Evolutionary conservation across 2,888 invertebrate genomes (phyloP).

Genomic region (Geophilus truncorum): DNA sequence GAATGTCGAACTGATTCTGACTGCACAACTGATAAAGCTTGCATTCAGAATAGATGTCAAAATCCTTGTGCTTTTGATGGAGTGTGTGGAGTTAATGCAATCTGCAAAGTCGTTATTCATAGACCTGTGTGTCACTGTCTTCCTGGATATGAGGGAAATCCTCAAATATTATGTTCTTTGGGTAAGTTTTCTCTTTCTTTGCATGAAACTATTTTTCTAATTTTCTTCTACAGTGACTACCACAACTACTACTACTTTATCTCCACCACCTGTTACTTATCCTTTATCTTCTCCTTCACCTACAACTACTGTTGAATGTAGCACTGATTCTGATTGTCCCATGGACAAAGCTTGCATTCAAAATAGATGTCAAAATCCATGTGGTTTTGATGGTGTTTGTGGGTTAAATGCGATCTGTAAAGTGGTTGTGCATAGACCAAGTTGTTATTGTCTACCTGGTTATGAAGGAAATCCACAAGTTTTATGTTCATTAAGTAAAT

Average conservation of each 20-base stretch:
- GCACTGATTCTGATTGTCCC: conserved; percentile 76
- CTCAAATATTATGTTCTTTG: conserved; percentile 38
- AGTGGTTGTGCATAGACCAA: conserved; percentile 74
- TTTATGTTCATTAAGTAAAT: no score
- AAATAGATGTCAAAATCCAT: conserved; percentile 80
- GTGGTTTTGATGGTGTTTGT: conserved; percentile 61
- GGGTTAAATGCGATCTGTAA: conserved; percentile 79
- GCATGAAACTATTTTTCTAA: not conserved
- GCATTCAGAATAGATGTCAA: conserved; percentile 74
- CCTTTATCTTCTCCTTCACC: no score
- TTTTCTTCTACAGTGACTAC: not conserved
- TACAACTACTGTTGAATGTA: conserved; percentile 58
- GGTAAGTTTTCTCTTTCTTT: conserved; percentile 34
- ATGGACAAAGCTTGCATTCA: conserved; percentile 78
- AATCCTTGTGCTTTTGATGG: conserved; percentile 72
- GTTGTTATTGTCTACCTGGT: conserved; percentile 65
- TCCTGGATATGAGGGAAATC: conserved; percentile 40
- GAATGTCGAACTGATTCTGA: conserved; percentile 79
- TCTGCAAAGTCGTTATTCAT: conserved; percentile 41
- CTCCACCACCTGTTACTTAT: conserved; percentile 25
- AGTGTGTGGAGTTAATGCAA: conserved; percentile 46
- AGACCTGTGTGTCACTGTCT: conserved; percentile 41
- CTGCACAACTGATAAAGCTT: conserved; percentile 79
- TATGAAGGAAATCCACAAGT: conserved; percentile 41
- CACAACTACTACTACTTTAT: not conserved